Evolutionary conservation across 37 sponge, comb jelly and placozoan species (phyloP), one percentile per base, ranked within the genome.

Genomic region (Tethya wilhelma): DNA sequence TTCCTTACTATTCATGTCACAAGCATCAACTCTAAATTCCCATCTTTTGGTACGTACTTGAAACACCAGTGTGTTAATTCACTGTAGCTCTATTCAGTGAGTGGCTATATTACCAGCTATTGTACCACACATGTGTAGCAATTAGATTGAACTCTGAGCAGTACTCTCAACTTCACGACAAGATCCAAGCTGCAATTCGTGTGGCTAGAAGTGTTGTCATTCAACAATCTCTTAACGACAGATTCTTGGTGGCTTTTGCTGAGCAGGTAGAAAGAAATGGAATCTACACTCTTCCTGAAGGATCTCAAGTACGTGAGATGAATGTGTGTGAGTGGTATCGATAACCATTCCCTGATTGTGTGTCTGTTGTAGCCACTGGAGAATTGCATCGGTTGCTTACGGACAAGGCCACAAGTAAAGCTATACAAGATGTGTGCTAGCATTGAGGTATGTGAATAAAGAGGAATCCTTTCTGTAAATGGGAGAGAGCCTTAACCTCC

Each of bases 371-470:
- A 86, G 90, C 42, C 60, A n/a, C 68, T 82, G 57, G 96, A 98
- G 74, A 73, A 70, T 34, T 98, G 99, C 80, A 64, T 98, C 20
- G 99, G 99, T 12, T 98, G 99, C 90, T 62, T 93, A 55, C 87
- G 86, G 38, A 59, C 28, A 20, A 42, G 60, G 59, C 79, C 96
- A 17, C 81, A 96, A 31, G 88, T 96, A 28, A 98, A 98, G 64
- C 84, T 98, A 22, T 53, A 69, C 44, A 96, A 96, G 63, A 71
- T 84, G 67, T 98, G 99, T 74, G 84, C 62, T 32, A 82, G 84
- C 59, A 25, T 30, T 12, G 66, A 83, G 56, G 85, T 80, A 59
- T 38, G 85, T 7, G 1, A 66, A 43, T 45, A n/a, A 49, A 49
- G 17, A 49, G 55, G 55, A 49, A 49, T 20, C 17, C 55, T 49